phyloP scores from a whole-genome alignment of 2,888 invertebrate species.

The Synergus itoensis region DNA sequence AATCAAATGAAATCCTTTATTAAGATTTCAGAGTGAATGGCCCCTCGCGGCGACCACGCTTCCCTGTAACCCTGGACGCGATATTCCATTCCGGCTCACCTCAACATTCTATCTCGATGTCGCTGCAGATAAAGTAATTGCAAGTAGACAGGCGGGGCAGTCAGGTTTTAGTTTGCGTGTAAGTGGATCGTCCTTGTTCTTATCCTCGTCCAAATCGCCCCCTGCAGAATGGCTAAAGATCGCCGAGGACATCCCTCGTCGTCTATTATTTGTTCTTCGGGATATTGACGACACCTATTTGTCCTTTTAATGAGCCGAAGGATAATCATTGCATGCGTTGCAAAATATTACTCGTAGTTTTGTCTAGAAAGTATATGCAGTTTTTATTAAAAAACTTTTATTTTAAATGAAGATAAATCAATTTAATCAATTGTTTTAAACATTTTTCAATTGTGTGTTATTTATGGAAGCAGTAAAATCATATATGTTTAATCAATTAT shows the following conservation, averaged over 20 bases:
- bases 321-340: not conserved
- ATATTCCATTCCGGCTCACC: conserved; percentile 69
- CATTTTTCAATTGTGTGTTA: too few species aligned
- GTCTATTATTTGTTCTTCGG: not conserved
- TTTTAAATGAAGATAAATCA: not conserved
- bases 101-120: conserved; percentile 67
- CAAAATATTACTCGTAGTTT: not conserved
- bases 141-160: not conserved
- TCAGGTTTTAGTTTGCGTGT: conserved; percentile 29
- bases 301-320: conserved; percentile 9
- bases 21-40: too few species aligned
- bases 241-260: conserved; percentile 10
- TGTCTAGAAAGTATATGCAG: not conserved
- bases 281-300: not conserved
- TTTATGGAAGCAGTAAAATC: too few species aligned
- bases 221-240: conserved; percentile 12
- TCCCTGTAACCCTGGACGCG: conserved; percentile 66
- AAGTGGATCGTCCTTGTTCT: conserved; percentile 50
- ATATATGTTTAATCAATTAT: too few species aligned
- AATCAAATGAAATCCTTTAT: too few species aligned
- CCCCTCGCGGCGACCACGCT: conserved; percentile 22
- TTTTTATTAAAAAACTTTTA: not conserved
- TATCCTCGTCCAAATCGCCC: conserved; percentile 46
- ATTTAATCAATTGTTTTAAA: too few species aligned
- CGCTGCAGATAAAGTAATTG: conserved; percentile 58